These are phyloP conservation scores for Pachycephus smyrnensis DNA, from an alignment of 2,888 invertebrate species.

Conservation along the genomic window DNA sequence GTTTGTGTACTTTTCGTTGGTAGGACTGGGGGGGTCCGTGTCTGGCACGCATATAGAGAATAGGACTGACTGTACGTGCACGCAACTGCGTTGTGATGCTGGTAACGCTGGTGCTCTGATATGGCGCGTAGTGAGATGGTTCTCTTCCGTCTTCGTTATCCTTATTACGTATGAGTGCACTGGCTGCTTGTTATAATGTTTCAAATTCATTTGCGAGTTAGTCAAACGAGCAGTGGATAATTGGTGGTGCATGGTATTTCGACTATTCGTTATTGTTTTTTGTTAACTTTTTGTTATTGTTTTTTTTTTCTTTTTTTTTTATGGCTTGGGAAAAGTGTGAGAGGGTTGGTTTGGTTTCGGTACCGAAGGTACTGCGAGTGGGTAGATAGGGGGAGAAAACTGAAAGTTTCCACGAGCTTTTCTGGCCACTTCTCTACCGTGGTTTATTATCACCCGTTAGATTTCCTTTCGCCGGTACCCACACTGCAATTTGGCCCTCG, in stretches of 20 bases:
- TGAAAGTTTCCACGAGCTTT: background rate
- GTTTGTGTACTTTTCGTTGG: background rate
- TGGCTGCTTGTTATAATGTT: background rate
- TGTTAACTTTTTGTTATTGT: too few relatives aligned
- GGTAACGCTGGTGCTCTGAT: background rate
- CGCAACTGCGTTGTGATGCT: background rate
- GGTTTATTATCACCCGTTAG: background rate
- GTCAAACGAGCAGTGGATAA: slow-evolving; percentile 5
- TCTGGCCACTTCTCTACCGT: background rate
- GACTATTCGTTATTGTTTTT: too few relatives aligned
- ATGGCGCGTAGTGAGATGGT: slow-evolving; percentile 24
- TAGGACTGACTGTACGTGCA: background rate
- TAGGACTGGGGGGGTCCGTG: background rate
- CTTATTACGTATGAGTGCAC: slow-evolving; percentile 37
- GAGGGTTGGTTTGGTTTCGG: background rate
- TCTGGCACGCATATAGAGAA: background rate
- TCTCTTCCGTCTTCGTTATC: slow-evolving; percentile 53
- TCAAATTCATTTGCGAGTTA: background rate
- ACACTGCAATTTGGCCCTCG: background rate
- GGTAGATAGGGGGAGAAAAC: background rate
- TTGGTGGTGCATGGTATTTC: background rate
- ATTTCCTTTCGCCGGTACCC: background rate
- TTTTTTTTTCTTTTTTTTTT: slow-evolving; percentile 1
- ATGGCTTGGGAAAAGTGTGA: too few relatives aligned
- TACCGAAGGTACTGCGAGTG: background rate